Base-by-base conservation (phyloP, 2,888 invertebrate genomes). In the Lordiphosa fenestrarum region DNA sequence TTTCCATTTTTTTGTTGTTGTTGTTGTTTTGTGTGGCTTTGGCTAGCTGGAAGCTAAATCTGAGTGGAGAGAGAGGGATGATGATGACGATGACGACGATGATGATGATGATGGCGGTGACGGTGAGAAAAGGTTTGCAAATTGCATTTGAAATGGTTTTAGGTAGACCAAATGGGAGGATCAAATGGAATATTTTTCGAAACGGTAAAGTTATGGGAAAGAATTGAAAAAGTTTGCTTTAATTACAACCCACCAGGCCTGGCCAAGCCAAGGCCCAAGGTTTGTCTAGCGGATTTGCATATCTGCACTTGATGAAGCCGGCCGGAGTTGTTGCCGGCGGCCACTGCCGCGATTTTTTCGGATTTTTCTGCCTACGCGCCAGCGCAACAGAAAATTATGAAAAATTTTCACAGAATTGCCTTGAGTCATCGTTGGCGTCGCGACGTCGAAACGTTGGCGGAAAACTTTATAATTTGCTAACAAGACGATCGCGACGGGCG, bases 281-380 rank as follows among this genome's bases (percentile, higher is more conserved):
- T 66, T 64, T 64, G 60, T 64, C 64, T 64, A 44, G 66, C 6
- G 6, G 71, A 84, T 77, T 84, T 77, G 78, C 77, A 84, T 77
- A 82, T 77, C 82, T 77, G 75, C 77, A 77, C 77, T 77, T 77
- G 77, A 84, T 77, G 77, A 66, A 66, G 76, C 52, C 80, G 73
- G 23, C 6, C 6, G 6, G 6, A 68, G 69, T 59, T 75, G 61
- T 15, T 6, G 61, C 66, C 66, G 36, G 46, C 41, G 54, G 63
- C 54, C 33, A 46, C 51, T 33, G 58, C 58, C 58, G 61, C 40
- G 30, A 61, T 63, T 61, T 63, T 61, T 75, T 75, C 66, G 54
- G 44, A 58, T 72, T 65, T 21, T 53, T 51, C 78, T 67, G 85
- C 85, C 85, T 84, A 85, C 84, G 81, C 82, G 62, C 60, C 52